Evolutionary conservation across 2,888 invertebrate genomes (phyloP), one percentile per base, ranked within the genome.

Genomic region (Deilephila porcellus): DNA sequence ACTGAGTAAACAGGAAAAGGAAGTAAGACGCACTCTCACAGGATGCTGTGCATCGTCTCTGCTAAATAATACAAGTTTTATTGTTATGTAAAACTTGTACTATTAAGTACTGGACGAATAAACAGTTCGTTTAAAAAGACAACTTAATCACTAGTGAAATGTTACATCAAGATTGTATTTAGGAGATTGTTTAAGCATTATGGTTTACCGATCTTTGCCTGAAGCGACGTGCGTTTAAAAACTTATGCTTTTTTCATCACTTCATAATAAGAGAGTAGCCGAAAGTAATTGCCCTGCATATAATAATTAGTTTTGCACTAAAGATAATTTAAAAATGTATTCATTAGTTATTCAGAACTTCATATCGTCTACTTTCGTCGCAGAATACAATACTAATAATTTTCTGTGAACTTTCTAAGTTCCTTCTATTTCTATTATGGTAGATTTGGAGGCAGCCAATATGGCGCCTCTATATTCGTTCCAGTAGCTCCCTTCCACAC

Each of bases 91-190:
- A n/a, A n/a, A n/a, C n/a, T n/a, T n/a, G n/a, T n/a, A n/a, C n/a
- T n/a, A n/a, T n/a, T 67, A 67, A 34, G 56, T n/a, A 56, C 45
- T 67, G 64, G 64, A 45, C 67, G 67, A 67, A 52, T 67, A 67
- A 52, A 52, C 67, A 67, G 67, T 67, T 52, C 67, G 45, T 45
- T 52, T 67, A 25, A 64, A 67, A 67, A 67, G 52, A 67, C 67
- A 67, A 67, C 67, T 67, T 67, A 67, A 67, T 67, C 67, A 67
- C 67, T 67, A 67, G 67, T 67, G 45, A 64, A 67, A 52, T 34
- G 34, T 56, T 34, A 63, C 67, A 52, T 67, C 45, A 67, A 67
- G 67, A 52, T 67, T 52, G 25, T 67, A 67, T 67, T 67, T 67
- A 67, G 34, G 63, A 8, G 52, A 67, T 67, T 67, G 67, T 67